Percentiles rank a stretch among this genome's conserved stretches.
These are phyloP conservation scores for Spea bombifrons DNA, from an alignment of 2,113 vertebrate species.

Conservation along the genomic window DNA sequence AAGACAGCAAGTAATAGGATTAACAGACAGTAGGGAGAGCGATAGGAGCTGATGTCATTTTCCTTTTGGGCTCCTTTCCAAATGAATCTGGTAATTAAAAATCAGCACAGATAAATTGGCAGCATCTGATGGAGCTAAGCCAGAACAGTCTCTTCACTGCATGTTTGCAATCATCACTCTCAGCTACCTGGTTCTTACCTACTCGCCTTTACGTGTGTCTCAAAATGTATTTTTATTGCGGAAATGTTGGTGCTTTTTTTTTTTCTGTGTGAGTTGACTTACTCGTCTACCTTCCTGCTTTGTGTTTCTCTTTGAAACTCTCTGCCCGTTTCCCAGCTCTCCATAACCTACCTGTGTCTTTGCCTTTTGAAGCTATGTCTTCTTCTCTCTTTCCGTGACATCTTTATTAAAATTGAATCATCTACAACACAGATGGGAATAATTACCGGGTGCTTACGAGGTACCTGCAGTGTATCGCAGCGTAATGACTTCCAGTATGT, in stretches of 20 bases:
- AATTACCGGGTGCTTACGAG: constrained; percentile 35
- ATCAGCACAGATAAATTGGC: constrained; percentile 44
- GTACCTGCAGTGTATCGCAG: constrained; percentile 30
- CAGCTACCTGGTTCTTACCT: not conserved
- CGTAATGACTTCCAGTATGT: constrained; percentile 28
- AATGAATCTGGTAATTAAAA: constrained; percentile 46
- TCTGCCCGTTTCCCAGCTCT: not conserved
- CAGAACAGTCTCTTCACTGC: constrained; percentile 7
- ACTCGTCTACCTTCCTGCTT: not conserved
- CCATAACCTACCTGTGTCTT: not conserved
- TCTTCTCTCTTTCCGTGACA: constrained; percentile 11
- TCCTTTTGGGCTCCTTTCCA: constrained; percentile 41
- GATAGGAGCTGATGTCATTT: constrained; percentile 28
- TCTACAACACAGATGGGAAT: constrained; percentile 23
- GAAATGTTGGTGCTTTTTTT: constrained; percentile 1
- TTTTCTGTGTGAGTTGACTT: not conserved
- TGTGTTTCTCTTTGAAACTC: not conserved
- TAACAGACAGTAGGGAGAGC: not conserved
- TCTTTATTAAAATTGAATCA: constrained; percentile 38
- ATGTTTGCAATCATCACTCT: constrained; percentile 1
- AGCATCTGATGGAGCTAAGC: constrained; percentile 26
- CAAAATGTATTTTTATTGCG: not conserved
- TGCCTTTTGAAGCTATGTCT: not conserved
- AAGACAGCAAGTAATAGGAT: not conserved
- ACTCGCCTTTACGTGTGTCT: not conserved